Percentiles rank a stretch among this genome's conserved stretches.
Evolutionary conservation across 1,140 invertebrate genomes (phyloP).

Genomic region (Cotesia chilonis): DNA sequence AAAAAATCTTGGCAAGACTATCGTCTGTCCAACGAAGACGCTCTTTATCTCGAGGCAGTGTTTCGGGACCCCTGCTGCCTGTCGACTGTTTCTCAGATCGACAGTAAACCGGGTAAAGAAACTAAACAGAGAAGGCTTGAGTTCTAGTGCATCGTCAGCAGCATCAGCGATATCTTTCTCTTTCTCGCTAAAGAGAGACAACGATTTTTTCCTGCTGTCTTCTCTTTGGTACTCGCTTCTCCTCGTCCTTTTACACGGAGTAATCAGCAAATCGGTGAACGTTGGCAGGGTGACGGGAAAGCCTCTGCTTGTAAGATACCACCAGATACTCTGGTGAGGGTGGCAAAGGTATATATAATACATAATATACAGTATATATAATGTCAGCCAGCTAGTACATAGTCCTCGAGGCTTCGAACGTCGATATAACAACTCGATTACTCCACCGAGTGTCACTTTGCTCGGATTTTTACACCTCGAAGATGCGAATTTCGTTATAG

Average conservation of each 20-base stretch:
- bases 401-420: not conserved
- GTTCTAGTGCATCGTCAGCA: conserved; percentile 18
- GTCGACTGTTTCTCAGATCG: conserved; percentile 23
- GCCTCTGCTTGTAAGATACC: not conserved
- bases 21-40: conserved; percentile 22
- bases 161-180: conserved; percentile 2
- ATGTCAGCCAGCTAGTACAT: not conserved
- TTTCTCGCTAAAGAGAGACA: not conserved
- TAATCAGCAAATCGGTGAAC: conserved; percentile 36
- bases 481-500: conserved; percentile 26
- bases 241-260: conserved; percentile 38
- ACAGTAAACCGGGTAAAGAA: conserved; percentile 22
- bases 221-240: conserved; percentile 15
- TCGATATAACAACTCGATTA: conserved; percentile 34
- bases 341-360: too few species aligned
- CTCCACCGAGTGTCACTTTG: conserved; percentile 31
- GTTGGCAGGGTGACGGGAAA: conserved; percentile 27
- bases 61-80: conserved; percentile 20
- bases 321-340: not conserved
- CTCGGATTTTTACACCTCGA: conserved; percentile 6
- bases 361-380: not conserved
- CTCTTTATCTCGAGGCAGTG: conserved; percentile 14
- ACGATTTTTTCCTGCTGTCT: conserved; percentile 5
- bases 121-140: not conserved
- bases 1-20: conserved; percentile 15